Evolutionary conservation across 2,797 vertebrate species (phyloP).

Genomic region (Numenius phaeopus): DNA sequence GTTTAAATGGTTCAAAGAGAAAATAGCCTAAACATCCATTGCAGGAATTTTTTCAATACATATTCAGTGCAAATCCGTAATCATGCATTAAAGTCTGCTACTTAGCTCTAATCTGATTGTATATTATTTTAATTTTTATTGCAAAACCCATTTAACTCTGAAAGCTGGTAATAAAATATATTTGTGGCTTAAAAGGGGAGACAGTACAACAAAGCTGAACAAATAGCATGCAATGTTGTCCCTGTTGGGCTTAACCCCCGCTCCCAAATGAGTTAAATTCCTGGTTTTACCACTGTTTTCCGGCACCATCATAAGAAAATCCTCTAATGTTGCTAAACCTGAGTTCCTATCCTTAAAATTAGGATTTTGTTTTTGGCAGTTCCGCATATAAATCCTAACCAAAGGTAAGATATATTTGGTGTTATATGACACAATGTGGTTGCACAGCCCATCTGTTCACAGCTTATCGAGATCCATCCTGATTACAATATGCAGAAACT

Average conservation of each 20-base stretch:
- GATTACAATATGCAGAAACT: neutral
- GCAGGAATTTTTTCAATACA: neutral
- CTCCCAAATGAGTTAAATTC: neutral
- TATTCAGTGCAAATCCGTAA: neutral
- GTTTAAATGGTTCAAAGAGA: neutral
- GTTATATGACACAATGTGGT: neutral
- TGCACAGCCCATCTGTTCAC: neutral
- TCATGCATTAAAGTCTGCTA: neutral
- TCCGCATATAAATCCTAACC: neutral
- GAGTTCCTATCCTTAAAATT: neutral
- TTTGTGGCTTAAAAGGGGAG: neutral
- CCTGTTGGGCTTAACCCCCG: neutral
- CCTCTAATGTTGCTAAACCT: neutral
- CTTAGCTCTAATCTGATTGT: neutral
- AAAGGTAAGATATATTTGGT: neutral
- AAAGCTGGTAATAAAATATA: neutral
- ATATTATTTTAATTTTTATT: neutral
- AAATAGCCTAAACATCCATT: neutral
- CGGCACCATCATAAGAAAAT: neutral
- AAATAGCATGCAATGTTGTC: neutral
- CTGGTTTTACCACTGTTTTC: neutral
- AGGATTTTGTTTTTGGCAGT: neutral
- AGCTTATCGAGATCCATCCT: neutral
- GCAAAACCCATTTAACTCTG: neutral
- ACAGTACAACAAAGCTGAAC: neutral